Evolutionary conservation across 2,888 invertebrate species (phyloP).

Genomic region (Tortricodes alternella): DNA sequence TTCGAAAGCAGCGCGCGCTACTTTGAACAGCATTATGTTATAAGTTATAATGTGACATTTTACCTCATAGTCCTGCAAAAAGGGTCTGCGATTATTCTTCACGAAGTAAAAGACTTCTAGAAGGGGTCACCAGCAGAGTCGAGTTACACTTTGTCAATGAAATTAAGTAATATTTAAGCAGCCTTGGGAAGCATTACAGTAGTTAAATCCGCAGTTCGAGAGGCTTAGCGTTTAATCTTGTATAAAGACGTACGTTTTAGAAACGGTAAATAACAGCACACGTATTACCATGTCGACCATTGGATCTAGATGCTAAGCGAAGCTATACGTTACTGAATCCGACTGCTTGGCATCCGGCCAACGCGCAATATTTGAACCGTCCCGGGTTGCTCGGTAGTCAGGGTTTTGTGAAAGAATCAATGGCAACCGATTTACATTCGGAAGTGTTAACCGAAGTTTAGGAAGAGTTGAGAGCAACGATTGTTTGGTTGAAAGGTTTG

Average conservation of each 20-base stretch:
- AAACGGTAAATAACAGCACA: constrained; percentile 2
- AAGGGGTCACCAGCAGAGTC: neutral
- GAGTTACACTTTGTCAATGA: neutral
- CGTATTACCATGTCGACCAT: constrained; percentile 13
- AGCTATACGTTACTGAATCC: constrained; percentile 21
- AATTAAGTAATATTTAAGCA: neutral
- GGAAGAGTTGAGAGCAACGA: too few relatives aligned
- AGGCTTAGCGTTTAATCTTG: too few relatives aligned
- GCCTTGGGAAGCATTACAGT: neutral
- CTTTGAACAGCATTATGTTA: constrained; percentile 24
- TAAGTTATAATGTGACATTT: constrained; percentile 24
- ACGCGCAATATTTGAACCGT: constrained; percentile 19
- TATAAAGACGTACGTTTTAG: neutral
- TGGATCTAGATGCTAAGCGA: constrained; percentile 23
- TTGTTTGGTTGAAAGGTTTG: too few relatives aligned
- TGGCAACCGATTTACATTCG: neutral
- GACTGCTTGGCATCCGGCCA: constrained; percentile 20
- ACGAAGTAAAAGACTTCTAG: neutral
- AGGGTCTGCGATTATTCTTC: constrained; percentile 11
- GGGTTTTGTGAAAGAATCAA: constrained; percentile 3
- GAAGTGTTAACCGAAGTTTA: constrained; percentile 1
- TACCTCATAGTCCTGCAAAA: constrained; percentile 17
- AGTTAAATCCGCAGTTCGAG: too few relatives aligned
- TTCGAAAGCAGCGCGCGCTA: constrained; percentile 11
- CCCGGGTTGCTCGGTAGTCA: neutral